Percentiles rank a stretch among this genome's conserved stretches.
These are phyloP conservation scores for Chloebia gouldiae DNA, from an alignment of 2,113 vertebrate genomes.

Conservation along the genomic window DNA sequence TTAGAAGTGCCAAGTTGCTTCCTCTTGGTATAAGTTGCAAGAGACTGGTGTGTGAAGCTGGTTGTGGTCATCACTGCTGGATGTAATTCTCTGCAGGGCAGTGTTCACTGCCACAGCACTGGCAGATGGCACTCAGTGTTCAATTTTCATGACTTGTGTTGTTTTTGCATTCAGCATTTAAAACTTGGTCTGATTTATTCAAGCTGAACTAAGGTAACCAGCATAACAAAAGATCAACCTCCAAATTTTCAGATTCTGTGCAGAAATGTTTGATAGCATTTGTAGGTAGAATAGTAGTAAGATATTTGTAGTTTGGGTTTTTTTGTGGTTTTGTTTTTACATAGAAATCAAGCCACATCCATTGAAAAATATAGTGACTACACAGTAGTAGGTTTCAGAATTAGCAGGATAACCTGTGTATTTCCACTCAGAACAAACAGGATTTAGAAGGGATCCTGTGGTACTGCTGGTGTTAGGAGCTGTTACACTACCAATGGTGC, in stretches of 20 bases:
- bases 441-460: background rate
- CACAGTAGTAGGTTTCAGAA: background rate
- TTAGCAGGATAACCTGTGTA: background rate
- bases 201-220: background rate
- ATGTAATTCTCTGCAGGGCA: too few species aligned
- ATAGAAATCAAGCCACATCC: background rate
- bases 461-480: background rate
- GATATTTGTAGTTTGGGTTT: background rate
- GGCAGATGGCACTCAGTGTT: background rate
- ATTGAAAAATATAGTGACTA: background rate
- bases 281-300: background rate
- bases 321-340: background rate
- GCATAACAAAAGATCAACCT: background rate
- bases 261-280: background rate
- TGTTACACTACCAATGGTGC: background rate
- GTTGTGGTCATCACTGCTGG: background rate
- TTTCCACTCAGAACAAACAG: background rate
- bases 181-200: background rate
- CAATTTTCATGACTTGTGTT: background rate
- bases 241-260: background rate
- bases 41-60: background rate
- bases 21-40: background rate
- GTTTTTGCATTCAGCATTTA: background rate
- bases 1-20: background rate
- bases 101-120: rapidly evolving